Percentiles rank a stretch among this genome's conserved stretches.
phyloP scores from a whole-genome alignment of 2,888 invertebrate species.

The Craniophora ligustri region DNA sequence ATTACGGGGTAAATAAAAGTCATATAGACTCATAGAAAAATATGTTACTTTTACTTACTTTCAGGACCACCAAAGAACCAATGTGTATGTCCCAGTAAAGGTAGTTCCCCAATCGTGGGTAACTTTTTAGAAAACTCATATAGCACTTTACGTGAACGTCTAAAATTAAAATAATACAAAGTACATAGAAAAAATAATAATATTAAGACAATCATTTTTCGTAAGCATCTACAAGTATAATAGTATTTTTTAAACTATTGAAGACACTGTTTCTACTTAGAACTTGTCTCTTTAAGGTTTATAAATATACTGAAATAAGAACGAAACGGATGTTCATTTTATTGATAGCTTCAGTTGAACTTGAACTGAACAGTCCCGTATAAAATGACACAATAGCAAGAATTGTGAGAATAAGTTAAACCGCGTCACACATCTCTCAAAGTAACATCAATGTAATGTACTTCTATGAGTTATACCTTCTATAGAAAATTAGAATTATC shows the following conservation, averaged over 20 bases:
- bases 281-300: slow-evolving; percentile 15
- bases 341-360: slow-evolving; percentile 21
- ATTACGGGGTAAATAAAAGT: no score
- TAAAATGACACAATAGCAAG: background rate
- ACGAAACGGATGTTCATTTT: slow-evolving; percentile 8
- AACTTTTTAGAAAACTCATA: slow-evolving; percentile 68
- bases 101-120: slow-evolving; percentile 66
- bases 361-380: slow-evolving; percentile 7
- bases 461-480: no score
- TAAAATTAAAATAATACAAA: slow-evolving; percentile 69
- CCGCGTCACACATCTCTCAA: slow-evolving; percentile 2
- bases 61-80: slow-evolving; percentile 80
- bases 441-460: background rate
- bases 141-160: slow-evolving; percentile 64
- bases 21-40: background rate
- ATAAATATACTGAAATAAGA: slow-evolving; percentile 21
- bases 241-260: background rate
- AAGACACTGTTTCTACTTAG: background rate
- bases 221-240: background rate
- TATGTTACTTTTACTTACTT: slow-evolving; percentile 63
- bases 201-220: slow-evolving; percentile 67
- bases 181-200: slow-evolving; percentile 59
- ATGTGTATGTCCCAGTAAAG: slow-evolving; percentile 75
- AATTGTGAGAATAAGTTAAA: background rate
- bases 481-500: no score